Conservation (phyloP, 2,888 invertebrate species). For the Caenorhabditis sinica region DNA sequence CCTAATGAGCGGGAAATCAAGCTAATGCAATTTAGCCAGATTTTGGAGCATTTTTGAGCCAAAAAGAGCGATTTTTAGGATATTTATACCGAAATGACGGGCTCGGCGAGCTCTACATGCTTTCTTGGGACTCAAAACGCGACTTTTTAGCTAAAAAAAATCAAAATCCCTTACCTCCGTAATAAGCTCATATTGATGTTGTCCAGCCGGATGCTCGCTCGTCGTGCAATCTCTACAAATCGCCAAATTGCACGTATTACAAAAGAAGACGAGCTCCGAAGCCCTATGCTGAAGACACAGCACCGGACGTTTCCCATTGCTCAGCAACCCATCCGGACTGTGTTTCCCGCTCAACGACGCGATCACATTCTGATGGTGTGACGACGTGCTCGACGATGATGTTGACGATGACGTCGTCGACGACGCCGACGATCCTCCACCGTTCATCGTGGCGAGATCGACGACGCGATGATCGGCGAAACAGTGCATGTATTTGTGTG, state of each 20-base stretch:
- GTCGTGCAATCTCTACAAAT: constrained; percentile 96
- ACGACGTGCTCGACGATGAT: constrained; percentile 48
- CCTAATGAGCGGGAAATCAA: too few species aligned
- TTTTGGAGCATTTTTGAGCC: too few species aligned
- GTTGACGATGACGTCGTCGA: constrained; percentile 59
- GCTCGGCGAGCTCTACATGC: too few species aligned
- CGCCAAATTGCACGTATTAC: constrained; percentile 93
- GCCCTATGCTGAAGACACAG: constrained; percentile 84
- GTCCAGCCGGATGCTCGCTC: constrained; percentile 88
- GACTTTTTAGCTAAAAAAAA: not conserved
- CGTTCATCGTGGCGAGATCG: constrained; percentile 30
- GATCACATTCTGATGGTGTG: constrained; percentile 35
- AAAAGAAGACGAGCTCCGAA: constrained; percentile 94
- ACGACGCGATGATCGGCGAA: constrained; percentile 88
- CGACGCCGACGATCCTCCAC: constrained; percentile 42
- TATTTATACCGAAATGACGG: too few species aligned
- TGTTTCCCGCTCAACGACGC: constrained; percentile 49
- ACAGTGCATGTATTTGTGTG: constrained; percentile 99
- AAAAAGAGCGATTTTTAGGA: too few species aligned
- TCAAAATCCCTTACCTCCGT: constrained; percentile 87
- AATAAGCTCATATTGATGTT: constrained; percentile 93
- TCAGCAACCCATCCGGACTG: constrained; percentile 40
- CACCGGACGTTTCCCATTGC: constrained; percentile 40
- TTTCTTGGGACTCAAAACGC: too few species aligned
- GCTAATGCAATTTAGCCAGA: too few species aligned